phyloP scores from a whole-genome alignment of 2,113 vertebrate genomes.

The Aptenodytes patagonicus region DNA sequence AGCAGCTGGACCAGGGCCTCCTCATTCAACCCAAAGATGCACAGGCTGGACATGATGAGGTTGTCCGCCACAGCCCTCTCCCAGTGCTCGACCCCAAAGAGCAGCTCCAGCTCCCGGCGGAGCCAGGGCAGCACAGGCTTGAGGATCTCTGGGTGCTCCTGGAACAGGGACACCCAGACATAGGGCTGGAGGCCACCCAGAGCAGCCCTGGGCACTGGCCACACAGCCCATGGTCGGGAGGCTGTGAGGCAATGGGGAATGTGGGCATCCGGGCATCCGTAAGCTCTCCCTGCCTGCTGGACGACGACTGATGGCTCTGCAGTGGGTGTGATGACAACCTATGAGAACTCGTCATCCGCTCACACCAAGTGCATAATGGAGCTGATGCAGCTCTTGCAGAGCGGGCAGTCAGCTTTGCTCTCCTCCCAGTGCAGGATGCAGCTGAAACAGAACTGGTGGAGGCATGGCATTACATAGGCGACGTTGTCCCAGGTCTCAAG shows the following conservation, averaged over 20 bases:
- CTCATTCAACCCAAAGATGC: not conserved
- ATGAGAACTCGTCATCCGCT: not conserved
- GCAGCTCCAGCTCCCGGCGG: not conserved
- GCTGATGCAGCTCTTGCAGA: not conserved
- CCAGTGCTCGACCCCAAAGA: not conserved
- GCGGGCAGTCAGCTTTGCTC: not conserved
- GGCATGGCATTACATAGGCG: not conserved
- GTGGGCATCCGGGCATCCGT: accelerated
- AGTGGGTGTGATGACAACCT: not conserved
- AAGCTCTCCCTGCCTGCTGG: not conserved
- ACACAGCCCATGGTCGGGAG: too few relatives aligned
- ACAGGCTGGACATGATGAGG: too few relatives aligned
- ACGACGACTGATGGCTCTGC: not conserved
- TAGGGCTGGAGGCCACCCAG: too few relatives aligned
- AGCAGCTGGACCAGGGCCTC: not conserved
- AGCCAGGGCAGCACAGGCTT: not conserved
- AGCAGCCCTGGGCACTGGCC: too few relatives aligned
- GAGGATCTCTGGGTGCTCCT: not conserved
- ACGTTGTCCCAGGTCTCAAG: not conserved
- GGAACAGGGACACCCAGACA: not conserved
- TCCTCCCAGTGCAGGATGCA: not conserved
- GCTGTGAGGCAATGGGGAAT: not conserved
- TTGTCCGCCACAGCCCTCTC: not conserved
- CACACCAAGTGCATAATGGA: not conserved
- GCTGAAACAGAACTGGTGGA: too few relatives aligned